A percentile compares a stretch with the other conserved stretches of the same genome.
Conservation (phyloP, 1,140 invertebrate genomes). For the Listronotus bonariensis region DNA sequence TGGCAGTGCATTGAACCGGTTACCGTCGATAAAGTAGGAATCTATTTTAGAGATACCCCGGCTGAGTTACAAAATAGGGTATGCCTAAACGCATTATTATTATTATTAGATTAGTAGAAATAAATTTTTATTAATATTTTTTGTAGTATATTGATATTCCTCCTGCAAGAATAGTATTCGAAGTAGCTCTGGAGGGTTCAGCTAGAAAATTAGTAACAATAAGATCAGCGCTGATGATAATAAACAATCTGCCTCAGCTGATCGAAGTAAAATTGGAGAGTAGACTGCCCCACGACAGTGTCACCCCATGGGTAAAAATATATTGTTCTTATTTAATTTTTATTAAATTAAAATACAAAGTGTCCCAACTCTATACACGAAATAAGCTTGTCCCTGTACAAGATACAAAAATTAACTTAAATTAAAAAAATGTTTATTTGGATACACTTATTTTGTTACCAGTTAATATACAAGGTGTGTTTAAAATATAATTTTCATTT, state of each 20-base stretch:
- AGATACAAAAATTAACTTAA: too few relatives aligned
- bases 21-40: constrained; percentile 92
- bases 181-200: constrained; percentile 88
- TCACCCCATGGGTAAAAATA: constrained; percentile 35
- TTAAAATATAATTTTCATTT: too few relatives aligned
- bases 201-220: constrained; percentile 96
- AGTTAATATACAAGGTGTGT: too few relatives aligned
- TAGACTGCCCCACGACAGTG: constrained; percentile 44
- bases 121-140: not conserved
- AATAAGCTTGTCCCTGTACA: too few relatives aligned
- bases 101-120: not conserved
- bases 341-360: too few relatives aligned
- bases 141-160: constrained; percentile 42
- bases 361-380: too few relatives aligned
- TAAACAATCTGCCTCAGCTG: constrained; percentile 74
- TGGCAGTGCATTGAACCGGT: constrained; percentile 88
- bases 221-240: constrained; percentile 82
- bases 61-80: constrained; percentile 55
- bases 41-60: constrained; percentile 84
- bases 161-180: constrained; percentile 77
- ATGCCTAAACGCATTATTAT: constrained; percentile 10
- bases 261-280: constrained; percentile 75
- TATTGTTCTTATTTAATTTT: too few relatives aligned
- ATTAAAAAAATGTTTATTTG: too few relatives aligned
- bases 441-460: too few relatives aligned